phyloP scores from a whole-genome alignment of 2,113 vertebrate species.

The Salvelinus alpinus region DNA sequence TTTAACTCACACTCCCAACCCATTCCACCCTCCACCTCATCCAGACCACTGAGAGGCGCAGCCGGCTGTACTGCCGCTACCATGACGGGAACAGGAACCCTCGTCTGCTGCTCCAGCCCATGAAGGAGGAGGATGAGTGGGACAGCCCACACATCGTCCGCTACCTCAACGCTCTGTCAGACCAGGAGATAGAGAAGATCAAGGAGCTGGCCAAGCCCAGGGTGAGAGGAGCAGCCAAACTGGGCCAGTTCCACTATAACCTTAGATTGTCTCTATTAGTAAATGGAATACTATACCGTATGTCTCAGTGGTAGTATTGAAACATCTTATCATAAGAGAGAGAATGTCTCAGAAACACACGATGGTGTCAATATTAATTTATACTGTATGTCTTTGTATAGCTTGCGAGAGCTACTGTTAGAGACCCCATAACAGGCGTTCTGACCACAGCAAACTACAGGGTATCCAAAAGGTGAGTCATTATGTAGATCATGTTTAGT shows the following conservation, averaged over 20 bases:
- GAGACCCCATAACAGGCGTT: constrained; percentile 94
- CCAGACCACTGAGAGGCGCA: constrained; percentile 82
- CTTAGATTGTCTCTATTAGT: no score
- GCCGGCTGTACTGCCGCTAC: constrained; percentile 91
- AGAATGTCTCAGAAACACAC: background rate
- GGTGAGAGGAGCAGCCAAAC: constrained; percentile 67
- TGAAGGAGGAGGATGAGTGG: constrained; percentile 97
- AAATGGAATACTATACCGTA: no score
- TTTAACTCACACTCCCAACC: background rate
- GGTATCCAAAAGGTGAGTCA: constrained; percentile 93
- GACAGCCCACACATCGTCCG: constrained; percentile 93
- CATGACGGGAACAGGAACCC: constrained; percentile 82
- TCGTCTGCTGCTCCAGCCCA: constrained; percentile 86
- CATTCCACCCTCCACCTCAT: background rate
- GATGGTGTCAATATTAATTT: background rate
- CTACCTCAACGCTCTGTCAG: constrained; percentile 84
- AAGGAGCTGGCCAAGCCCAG: constrained; percentile 92
- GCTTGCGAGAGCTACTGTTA: constrained; percentile 94
- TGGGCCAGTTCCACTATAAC: no score
- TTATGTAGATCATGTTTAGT: background rate
- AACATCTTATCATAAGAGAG: background rate
- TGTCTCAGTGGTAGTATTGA: no score
- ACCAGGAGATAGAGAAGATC: constrained; percentile 89
- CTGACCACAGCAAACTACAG: constrained; percentile 93
- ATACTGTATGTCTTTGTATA: constrained; percentile 56